phyloP scores from a whole-genome alignment of 2,888 invertebrate genomes.

The Synanthedon formicaeformis region DNA sequence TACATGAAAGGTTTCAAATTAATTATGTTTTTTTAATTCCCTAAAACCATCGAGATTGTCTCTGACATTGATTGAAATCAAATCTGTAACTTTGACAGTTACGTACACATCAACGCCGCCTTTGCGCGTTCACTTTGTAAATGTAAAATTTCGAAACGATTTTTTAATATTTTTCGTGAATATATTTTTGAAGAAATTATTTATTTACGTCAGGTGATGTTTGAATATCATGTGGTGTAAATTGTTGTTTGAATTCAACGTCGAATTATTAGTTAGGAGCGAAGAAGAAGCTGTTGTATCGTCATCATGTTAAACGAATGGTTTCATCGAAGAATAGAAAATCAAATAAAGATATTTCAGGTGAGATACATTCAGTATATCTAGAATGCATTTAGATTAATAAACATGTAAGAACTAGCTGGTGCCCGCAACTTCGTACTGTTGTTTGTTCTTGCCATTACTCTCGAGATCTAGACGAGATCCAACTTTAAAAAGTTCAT shows the following conservation, averaged over 20 bases:
- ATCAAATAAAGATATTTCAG: slow-evolving; percentile 47
- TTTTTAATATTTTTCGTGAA: slow-evolving; percentile 61
- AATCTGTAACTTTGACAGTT: slow-evolving; percentile 12
- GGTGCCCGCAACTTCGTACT: too few species aligned
- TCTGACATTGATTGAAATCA: slow-evolving; percentile 7
- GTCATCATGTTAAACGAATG: slow-evolving; percentile 68
- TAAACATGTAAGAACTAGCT: too few species aligned
- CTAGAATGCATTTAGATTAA: not conserved
- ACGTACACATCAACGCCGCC: slow-evolving; percentile 16
- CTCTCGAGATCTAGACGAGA: too few species aligned
- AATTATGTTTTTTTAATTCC: too few species aligned
- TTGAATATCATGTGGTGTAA: slow-evolving; percentile 62
- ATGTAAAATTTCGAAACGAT: slow-evolving; percentile 57
- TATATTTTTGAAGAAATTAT: slow-evolving; percentile 67
- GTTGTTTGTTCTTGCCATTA: too few species aligned
- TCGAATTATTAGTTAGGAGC: slow-evolving; percentile 39
- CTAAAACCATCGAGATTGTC: slow-evolving; percentile 11
- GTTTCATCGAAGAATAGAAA: slow-evolving; percentile 49
- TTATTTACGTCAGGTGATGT: slow-evolving; percentile 58
- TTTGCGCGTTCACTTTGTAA: slow-evolving; percentile 44
- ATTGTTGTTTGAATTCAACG: slow-evolving; percentile 33
- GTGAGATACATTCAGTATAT: slow-evolving; percentile 18
- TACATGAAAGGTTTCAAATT: too few species aligned
- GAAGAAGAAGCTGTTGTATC: slow-evolving; percentile 27
- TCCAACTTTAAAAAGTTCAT: too few species aligned